These are phyloP conservation scores for Xyrauchen texanus DNA, from an alignment of 2,113 vertebrate species.

Conservation along the genomic window DNA sequence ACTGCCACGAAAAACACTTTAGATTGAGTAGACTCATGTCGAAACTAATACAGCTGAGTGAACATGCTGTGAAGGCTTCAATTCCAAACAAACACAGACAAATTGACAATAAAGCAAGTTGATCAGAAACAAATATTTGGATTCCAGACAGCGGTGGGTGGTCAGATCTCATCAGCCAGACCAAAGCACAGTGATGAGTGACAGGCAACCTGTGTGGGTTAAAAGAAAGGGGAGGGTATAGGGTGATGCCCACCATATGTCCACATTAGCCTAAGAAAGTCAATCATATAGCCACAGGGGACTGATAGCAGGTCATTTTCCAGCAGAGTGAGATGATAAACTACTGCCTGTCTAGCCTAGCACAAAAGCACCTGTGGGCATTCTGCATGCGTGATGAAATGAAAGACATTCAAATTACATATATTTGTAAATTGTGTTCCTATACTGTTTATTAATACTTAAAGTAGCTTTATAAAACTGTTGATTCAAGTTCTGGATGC, in stretches of 20 bases:
- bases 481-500: too few species aligned
- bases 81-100: conserved; percentile 28
- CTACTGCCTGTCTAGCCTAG: not conserved
- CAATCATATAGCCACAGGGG: not conserved
- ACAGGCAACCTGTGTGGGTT: conserved; percentile 24
- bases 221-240: conserved; percentile 28
- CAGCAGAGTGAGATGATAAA: not conserved
- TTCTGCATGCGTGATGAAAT: not conserved
- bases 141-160: conserved; percentile 34
- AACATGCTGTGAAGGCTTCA: not conserved
- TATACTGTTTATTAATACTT: too few species aligned
- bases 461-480: too few species aligned
- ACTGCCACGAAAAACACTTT: not conserved
- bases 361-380: not conserved
- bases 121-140: conserved; percentile 40
- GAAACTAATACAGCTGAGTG: not conserved
- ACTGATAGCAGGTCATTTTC: not conserved
- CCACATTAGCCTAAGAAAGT: conserved; percentile 27
- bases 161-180: conserved; percentile 23
- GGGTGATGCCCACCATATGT: not conserved
- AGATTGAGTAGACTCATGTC: not conserved
- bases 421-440: too few species aligned
- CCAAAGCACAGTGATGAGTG: conserved; percentile 28
- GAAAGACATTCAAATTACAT: not conserved
- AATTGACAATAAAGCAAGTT: conserved; percentile 24